phyloP scores from a whole-genome alignment of 2,888 invertebrate species.

The Physocephala rufipes region DNA sequence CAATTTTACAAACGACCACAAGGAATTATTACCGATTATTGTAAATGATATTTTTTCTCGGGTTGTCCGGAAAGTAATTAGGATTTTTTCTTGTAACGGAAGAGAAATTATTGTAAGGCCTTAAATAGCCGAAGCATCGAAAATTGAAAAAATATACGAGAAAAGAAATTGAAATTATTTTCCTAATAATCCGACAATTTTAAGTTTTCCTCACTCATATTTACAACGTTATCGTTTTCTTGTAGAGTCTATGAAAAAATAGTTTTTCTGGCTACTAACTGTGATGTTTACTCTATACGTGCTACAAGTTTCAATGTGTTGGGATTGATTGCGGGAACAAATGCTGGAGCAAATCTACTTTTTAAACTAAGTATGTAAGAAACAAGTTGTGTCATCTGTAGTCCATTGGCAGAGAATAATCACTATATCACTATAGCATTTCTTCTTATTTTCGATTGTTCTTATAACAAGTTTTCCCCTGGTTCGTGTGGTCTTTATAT shows the following conservation, averaged over 20 bases:
- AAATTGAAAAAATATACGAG: too few species aligned
- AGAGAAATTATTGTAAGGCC: too few species aligned
- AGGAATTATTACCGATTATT: too few species aligned
- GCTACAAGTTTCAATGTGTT: constrained; percentile 87
- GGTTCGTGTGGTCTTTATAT: constrained; percentile 18
- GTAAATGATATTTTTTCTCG: too few species aligned
- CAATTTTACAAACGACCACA: too few species aligned
- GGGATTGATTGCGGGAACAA: constrained; percentile 84
- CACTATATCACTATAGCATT: neutral
- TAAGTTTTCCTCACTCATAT: neutral
- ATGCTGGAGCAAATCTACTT: constrained; percentile 82
- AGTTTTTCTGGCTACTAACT: constrained; percentile 78
- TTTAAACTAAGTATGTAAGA: constrained; percentile 71
- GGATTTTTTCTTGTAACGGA: too few species aligned
- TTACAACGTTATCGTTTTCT: constrained; percentile 17
- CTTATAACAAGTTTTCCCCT: too few species aligned
- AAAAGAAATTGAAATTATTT: too few species aligned
- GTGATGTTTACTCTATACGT: constrained; percentile 86
- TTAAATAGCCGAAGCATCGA: too few species aligned
- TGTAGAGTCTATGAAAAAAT: constrained; percentile 63
- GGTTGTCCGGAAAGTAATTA: too few species aligned
- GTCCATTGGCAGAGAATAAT: neutral
- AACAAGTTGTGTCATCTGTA: too few species aligned
- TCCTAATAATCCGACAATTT: neutral
- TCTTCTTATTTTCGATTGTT: neutral